Evolutionary conservation across 2,888 invertebrate species (phyloP).

Genomic region (Strigamia transsilvanica): DNA sequence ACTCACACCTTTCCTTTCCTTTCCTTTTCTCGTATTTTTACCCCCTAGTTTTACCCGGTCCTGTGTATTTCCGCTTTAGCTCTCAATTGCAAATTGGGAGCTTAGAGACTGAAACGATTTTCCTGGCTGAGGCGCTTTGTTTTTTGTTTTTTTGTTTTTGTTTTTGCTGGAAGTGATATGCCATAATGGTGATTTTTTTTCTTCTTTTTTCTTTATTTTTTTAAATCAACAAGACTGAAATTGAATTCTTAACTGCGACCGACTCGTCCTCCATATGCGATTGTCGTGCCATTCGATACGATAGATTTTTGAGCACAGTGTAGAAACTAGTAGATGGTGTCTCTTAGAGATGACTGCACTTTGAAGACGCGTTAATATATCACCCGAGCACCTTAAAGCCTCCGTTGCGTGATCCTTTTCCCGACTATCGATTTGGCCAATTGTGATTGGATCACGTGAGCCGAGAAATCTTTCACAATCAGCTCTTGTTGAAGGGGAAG

Average conservation of each 20-base stretch:
- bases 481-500: constrained; percentile 45
- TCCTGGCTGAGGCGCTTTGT: constrained; percentile 29
- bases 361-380: constrained; percentile 40
- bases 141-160: background rate
- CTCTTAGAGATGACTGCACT: constrained; percentile 48
- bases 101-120: constrained; percentile 27
- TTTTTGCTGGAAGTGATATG: background rate
- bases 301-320: constrained; percentile 49
- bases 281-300: constrained; percentile 48
- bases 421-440: constrained; percentile 45
- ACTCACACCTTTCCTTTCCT: constrained; percentile 48
- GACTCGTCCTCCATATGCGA: constrained; percentile 41
- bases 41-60: constrained; percentile 33
- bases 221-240: background rate
- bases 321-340: constrained; percentile 48
- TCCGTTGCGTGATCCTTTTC: constrained; percentile 39
- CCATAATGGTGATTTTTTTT: constrained; percentile 22
- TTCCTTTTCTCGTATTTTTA: constrained; percentile 33
- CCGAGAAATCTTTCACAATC: constrained; percentile 46
- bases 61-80: constrained; percentile 40
- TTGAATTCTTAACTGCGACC: background rate
- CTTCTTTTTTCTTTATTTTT: background rate
- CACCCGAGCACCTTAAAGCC: constrained; percentile 40
- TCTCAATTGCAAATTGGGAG: constrained; percentile 9
- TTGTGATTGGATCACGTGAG: constrained; percentile 46